A percentile compares a stretch with the other conserved stretches of the same genome.
Conservation (phyloP, 2,113 vertebrate species). For the Hipposideros armiger region DNA sequence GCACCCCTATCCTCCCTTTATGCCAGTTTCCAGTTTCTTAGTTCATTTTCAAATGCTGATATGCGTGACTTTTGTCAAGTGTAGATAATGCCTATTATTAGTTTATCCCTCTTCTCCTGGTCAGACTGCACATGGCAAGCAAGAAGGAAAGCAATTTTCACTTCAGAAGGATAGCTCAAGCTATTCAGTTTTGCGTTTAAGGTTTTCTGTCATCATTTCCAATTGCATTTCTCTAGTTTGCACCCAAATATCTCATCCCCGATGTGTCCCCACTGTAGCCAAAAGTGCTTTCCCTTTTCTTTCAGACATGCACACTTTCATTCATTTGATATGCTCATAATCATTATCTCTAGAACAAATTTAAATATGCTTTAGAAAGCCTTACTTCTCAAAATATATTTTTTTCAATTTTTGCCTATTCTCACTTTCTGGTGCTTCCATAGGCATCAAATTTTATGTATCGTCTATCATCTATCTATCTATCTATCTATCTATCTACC, state of each 20-base stretch:
- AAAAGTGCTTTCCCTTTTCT: not conserved
- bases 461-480: too few relatives aligned
- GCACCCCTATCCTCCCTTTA: not conserved
- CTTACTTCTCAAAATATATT: not conserved
- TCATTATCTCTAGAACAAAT: not conserved
- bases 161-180: not conserved
- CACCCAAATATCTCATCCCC: not conserved
- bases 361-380: not conserved
- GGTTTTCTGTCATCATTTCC: not conserved
- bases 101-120: not conserved
- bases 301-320: not conserved
- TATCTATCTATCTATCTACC: too few relatives aligned
- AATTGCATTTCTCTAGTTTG: not conserved
- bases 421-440: not conserved
- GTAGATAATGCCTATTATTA: not conserved
- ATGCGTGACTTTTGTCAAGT: not conserved
- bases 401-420: not conserved
- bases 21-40: not conserved
- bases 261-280: not conserved
- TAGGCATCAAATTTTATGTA: not conserved
- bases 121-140: not conserved
- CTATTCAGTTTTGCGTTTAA: not conserved
- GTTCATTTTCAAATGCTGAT: not conserved
- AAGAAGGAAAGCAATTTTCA: not conserved
- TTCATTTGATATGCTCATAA: not conserved